Evolutionary conservation across 92 coral and sea anemone species (phyloP).

Genomic region (Epizoanthus rinbou): DNA sequence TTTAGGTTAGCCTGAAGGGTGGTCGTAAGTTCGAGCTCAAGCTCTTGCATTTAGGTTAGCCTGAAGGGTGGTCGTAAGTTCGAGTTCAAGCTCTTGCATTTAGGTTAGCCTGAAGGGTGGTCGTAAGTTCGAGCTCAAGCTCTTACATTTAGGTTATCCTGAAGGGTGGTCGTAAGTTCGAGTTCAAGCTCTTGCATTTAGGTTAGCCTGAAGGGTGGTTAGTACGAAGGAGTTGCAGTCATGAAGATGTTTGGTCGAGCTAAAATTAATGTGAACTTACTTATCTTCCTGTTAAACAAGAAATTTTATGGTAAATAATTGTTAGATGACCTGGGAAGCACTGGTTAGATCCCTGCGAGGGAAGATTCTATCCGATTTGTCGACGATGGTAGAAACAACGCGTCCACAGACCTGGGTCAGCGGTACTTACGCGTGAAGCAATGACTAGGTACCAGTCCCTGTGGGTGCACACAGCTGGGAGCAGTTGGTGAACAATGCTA

Average conservation of each 20-base stretch:
- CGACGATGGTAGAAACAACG: neutral
- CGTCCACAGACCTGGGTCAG: neutral
- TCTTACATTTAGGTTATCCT: no score
- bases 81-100: no score
- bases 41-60: no score
- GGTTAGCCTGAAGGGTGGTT: no score
- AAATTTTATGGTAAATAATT: slow-evolving; percentile 97
- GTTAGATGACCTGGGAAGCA: neutral
- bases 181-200: no score
- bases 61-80: no score
- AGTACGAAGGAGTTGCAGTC: slow-evolving; percentile 99
- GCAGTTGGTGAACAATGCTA: no score
- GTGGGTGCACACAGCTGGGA: neutral
- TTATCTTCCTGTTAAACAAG: slow-evolving; percentile 93
- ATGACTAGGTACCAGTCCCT: neutral
- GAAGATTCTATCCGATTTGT: neutral
- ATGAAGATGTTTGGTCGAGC: slow-evolving; percentile 99
- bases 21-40: no score
- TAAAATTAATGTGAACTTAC: slow-evolving; percentile 93
- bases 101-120: no score
- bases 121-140: no score
- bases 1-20: no score
- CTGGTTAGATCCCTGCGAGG: neutral
- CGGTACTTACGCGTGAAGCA: neutral
- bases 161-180: no score